phyloP scores from a whole-genome alignment of 1,140 invertebrate genomes.

The Microplitis demolitor region DNA sequence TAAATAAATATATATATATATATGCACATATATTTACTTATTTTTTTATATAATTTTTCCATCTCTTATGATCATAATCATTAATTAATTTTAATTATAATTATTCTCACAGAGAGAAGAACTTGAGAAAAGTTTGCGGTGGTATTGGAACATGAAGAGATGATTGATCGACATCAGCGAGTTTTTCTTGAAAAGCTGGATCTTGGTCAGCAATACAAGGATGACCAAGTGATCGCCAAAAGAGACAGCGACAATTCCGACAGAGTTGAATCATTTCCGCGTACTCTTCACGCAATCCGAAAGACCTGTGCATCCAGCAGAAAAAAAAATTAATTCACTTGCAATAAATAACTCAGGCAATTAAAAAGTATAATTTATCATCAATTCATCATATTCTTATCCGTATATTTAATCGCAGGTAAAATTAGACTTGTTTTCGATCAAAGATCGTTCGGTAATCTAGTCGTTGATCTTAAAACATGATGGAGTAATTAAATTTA shows the following conservation, averaged over 20 bases:
- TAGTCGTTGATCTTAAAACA: too few species aligned
- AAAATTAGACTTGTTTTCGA: too few species aligned
- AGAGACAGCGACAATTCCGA: slow-evolving; percentile 92
- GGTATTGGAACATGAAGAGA: slow-evolving; percentile 83
- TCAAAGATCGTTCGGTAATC: too few species aligned
- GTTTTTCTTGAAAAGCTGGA: slow-evolving; percentile 77
- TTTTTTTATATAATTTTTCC: slow-evolving; percentile 2
- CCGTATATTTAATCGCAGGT: too few species aligned
- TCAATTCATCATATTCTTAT: background rate
- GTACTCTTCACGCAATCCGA: slow-evolving; percentile 90
- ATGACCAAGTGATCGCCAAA: slow-evolving; percentile 93
- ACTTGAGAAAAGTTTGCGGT: slow-evolving; percentile 87
- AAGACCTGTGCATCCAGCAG: slow-evolving; percentile 67
- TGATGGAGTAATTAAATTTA: too few species aligned
- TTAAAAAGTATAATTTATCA: background rate
- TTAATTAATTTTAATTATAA: slow-evolving; percentile 5
- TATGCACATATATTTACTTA: background rate
- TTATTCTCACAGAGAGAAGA: slow-evolving; percentile 77
- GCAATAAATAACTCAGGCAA: too few species aligned
- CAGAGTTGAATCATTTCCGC: slow-evolving; percentile 94
- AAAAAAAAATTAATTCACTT: background rate
- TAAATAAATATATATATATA: too few species aligned
- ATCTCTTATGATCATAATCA: background rate
- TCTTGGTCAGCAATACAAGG: slow-evolving; percentile 86
- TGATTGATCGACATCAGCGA: slow-evolving; percentile 78